phyloP scores from a whole-genome alignment of 1,140 invertebrate species.

The Philotrypesis tridentata region DNA sequence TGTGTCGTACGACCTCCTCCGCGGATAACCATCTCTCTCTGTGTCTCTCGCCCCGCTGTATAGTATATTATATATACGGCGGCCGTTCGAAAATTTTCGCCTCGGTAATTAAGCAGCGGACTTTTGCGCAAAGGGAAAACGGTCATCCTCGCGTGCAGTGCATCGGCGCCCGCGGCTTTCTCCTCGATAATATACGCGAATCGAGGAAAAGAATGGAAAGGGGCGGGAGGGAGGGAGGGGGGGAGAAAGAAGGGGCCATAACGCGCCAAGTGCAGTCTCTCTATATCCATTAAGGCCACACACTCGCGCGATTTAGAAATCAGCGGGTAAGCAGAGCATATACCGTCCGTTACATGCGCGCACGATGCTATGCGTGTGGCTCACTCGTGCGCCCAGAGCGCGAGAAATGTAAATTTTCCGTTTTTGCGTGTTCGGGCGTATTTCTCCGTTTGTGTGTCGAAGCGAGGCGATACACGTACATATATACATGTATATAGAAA shows the following conservation, averaged over 20 bases:
- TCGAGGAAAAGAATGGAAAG: not conserved
- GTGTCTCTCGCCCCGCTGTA: no score
- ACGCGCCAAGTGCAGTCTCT: conserved; percentile 22
- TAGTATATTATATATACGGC: no score
- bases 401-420: conserved; percentile 41
- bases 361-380: no score
- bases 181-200: conserved; percentile 1
- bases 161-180: not conserved
- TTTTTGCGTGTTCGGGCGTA: conserved; percentile 7
- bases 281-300: conserved; percentile 59
- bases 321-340: conserved; percentile 62
- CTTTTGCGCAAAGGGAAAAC: conserved; percentile 12
- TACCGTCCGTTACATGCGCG: conserved; percentile 48
- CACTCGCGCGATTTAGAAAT: conserved; percentile 64
- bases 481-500: no score
- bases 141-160: not conserved
- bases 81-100: not conserved
- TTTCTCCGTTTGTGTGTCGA: conserved; percentile 15
- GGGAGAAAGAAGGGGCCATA: conserved; percentile 25
- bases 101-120: not conserved
- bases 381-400: conserved; percentile 42
- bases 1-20: not conserved
- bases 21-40: not conserved
- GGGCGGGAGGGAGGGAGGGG: not conserved
- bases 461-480: not conserved